A percentile compares a stretch with the other conserved stretches of the same genome.
phyloP scores from a whole-genome alignment of 2,888 invertebrate genomes.

The Fragum whitleyi region DNA sequence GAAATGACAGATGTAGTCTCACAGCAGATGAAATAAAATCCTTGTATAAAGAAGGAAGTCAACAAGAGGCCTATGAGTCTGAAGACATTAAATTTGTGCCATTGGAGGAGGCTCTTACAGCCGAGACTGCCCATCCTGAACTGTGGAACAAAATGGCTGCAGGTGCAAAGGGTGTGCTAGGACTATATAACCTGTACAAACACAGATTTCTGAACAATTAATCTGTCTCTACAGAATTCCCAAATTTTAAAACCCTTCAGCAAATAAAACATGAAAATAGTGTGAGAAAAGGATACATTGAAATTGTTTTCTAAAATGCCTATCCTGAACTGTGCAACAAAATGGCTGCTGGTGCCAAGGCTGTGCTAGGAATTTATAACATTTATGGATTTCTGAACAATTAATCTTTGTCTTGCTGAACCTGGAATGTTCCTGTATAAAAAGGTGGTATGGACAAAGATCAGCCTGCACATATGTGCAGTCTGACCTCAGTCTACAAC shows the following conservation, averaged over 20 bases:
- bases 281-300: too few species aligned
- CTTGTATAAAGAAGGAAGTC: slow-evolving; percentile 79
- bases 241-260: too few species aligned
- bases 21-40: slow-evolving; percentile 74
- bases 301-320: too few species aligned
- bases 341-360: slow-evolving; percentile 82
- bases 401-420: too few species aligned
- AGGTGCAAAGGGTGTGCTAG: slow-evolving; percentile 80
- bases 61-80: slow-evolving; percentile 84
- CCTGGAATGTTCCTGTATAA: too few species aligned
- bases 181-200: slow-evolving; percentile 69
- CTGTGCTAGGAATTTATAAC: slow-evolving; percentile 75
- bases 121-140: slow-evolving; percentile 65
- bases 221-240: neutral
- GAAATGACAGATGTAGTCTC: slow-evolving; percentile 76
- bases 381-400: slow-evolving; percentile 51
- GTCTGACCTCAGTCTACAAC: too few species aligned
- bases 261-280: too few species aligned
- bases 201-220: slow-evolving; percentile 42
- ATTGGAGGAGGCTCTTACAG: slow-evolving; percentile 63
- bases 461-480: too few species aligned
- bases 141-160: slow-evolving; percentile 81
- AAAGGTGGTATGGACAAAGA: too few species aligned
- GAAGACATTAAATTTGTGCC: slow-evolving; percentile 79
- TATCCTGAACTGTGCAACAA: slow-evolving; percentile 76